These are phyloP conservation scores for Orchesellides sinensis DNA, from an alignment of 2,888 invertebrate genomes.

Conservation along the genomic window DNA sequence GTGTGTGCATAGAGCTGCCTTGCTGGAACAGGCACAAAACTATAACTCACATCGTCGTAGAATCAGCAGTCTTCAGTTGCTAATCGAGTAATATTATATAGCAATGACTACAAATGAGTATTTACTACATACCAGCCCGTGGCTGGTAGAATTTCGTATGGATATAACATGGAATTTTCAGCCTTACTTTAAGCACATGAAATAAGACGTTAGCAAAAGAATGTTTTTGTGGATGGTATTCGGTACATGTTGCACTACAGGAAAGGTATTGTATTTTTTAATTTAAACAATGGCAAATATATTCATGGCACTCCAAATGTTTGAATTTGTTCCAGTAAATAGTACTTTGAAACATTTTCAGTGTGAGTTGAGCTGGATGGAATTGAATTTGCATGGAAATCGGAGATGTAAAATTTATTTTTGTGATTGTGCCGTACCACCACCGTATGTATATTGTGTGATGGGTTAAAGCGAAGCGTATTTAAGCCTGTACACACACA, in stretches of 20 bases:
- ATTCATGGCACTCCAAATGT: conserved; percentile 29
- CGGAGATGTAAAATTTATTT: conserved; percentile 25
- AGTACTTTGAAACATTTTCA: conserved; percentile 17
- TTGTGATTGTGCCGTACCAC: neutral
- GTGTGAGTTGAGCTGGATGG: conserved; percentile 12
- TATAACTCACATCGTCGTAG: neutral
- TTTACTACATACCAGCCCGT: neutral
- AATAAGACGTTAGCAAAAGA: neutral
- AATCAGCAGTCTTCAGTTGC: neutral
- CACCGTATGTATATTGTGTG: neutral
- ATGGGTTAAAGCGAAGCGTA: neutral
- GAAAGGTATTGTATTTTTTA: conserved; percentile 1
- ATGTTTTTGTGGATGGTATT: neutral
- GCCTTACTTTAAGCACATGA: neutral
- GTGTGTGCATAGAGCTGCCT: too few relatives aligned
- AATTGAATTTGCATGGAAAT: conserved; percentile 47
- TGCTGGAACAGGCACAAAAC: too few relatives aligned
- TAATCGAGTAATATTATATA: conserved; percentile 14
- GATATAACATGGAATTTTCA: too few relatives aligned
- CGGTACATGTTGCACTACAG: neutral
- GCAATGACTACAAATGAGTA: conserved; percentile 10
- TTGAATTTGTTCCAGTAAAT: conserved; percentile 13
- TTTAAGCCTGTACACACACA: neutral
- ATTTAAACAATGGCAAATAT: conserved; percentile 36
- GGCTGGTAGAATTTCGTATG: neutral